A percentile compares a stretch with the other conserved stretches of the same genome.
Conservation (phyloP, 2,797 vertebrate species). For the Arnoldichthys spilopterus region DNA sequence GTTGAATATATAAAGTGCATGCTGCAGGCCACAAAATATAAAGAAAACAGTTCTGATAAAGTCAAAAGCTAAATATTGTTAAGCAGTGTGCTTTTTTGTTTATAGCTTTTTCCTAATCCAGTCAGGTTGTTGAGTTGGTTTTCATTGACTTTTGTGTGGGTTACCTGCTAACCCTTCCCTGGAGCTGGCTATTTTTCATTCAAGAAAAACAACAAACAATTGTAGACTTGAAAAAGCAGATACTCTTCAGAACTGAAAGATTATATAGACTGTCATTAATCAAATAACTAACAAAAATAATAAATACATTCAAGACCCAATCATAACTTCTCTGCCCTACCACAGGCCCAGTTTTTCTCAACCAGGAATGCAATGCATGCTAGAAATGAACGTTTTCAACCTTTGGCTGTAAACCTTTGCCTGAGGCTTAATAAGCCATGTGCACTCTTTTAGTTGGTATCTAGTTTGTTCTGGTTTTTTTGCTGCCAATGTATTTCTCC, state of each 20-base stretch:
- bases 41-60: too few relatives aligned
- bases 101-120: not conserved
- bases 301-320: not conserved
- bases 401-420: not conserved
- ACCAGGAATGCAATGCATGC: not conserved
- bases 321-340: not conserved
- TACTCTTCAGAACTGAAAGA: too few relatives aligned
- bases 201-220: too few relatives aligned
- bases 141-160: not conserved
- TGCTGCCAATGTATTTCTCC: slow-evolving; percentile 3
- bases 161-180: not conserved
- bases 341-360: not conserved
- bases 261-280: not conserved
- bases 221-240: not conserved
- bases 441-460: not conserved
- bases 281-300: not conserved
- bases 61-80: not conserved
- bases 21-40: too few relatives aligned
- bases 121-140: not conserved
- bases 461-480: not conserved
- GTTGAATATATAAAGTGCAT: too few relatives aligned
- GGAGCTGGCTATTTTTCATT: not conserved
- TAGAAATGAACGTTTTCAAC: not conserved
- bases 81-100: not conserved
- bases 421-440: slow-evolving; percentile 1